Percentiles rank a stretch among this genome's conserved stretches.
Evolutionary conservation across 2,113 vertebrate genomes (phyloP).

Genomic region (Pyxicephalus adspersus): DNA sequence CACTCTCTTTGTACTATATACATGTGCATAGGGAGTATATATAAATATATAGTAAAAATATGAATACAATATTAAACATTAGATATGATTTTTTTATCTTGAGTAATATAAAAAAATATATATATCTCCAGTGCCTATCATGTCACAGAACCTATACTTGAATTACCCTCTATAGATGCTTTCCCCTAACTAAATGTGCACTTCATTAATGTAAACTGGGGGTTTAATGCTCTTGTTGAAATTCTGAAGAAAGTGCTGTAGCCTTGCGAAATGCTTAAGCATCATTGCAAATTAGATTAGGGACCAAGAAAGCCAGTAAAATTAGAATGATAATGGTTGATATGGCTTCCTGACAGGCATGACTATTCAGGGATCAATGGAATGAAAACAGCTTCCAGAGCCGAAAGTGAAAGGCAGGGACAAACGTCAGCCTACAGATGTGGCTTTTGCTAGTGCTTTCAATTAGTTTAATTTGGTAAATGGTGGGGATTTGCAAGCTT

Average conservation of each 20-base stretch:
- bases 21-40: no score
- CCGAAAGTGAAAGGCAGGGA: conserved; percentile 85
- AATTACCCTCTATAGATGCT: conserved; percentile 85
- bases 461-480: conserved; percentile 99
- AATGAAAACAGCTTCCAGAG: conserved; percentile 84
- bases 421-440: conserved; percentile 95
- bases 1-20: no score
- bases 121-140: conserved; percentile 70
- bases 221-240: conserved; percentile 99
- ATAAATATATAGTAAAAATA: no score
- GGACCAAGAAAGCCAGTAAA: conserved; percentile 98
- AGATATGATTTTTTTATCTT: no score
- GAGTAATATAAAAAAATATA: neutral
- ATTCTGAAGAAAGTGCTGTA: conserved; percentile 99
- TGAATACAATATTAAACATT: no score
- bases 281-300: conserved; percentile 99
- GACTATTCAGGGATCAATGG: conserved; percentile 99
- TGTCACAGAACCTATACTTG: conserved; percentile 76
- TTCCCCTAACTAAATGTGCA: conserved; percentile 99
- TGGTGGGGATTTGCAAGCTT: conserved; percentile 96
- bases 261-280: conserved; percentile 93
- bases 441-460: conserved; percentile 96
- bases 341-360: conserved; percentile 99
- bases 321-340: conserved; percentile 99
- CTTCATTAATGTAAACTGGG: conserved; percentile 99